Evolutionary conservation across 2,113 vertebrate genomes (phyloP), one percentile per base, ranked within the genome.

Genomic region (Nesoenas mayeri): DNA sequence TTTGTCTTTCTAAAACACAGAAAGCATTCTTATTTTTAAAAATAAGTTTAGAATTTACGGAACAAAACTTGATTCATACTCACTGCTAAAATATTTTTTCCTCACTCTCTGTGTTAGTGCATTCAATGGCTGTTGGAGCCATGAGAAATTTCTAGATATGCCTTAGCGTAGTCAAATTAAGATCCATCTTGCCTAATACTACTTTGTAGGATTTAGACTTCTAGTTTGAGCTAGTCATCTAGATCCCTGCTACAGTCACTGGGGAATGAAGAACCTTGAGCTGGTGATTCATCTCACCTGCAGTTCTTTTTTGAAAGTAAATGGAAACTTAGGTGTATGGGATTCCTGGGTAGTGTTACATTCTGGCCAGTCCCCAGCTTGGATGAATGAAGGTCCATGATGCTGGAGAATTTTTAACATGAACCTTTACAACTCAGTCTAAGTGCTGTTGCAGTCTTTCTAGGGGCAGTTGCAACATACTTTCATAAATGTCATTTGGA

Each of bases 241-340:
- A 50, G 12, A 67, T 40, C 31, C 12, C 32, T 81, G 53, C 22
- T 75, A 1, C 0, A 0, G 21, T 36, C 36, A 34, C 6, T 53
- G 31, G 2, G 2, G 25, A 40, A 15, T 74, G 36, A 84, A 54
- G 11, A 3, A 42, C 12, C 25, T 54, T 50, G 36, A 58, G 16
- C 28, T 74, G 40, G 31, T 26, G 25, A 54, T 58, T 62, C 1
- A 5, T 58, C 25, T 73, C 42, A 58, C 2, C 12, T 36, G 17
- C 7, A 85, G 16, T 36, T 51, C 5, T 47, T 42, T 36, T 14
- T 71, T 40, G 44, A 78, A 77, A 84, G 16, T 29, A 48, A 89
- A 44, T 4, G 22, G 22, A 74, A 84, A 67, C 7, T 3, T 24
- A 78, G 26, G 11, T 22, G 2, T 48, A 24, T n/a, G 51, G 26